Evolutionary conservation across 2,113 vertebrate species (phyloP).

Genomic region (Lepus timidus): DNA sequence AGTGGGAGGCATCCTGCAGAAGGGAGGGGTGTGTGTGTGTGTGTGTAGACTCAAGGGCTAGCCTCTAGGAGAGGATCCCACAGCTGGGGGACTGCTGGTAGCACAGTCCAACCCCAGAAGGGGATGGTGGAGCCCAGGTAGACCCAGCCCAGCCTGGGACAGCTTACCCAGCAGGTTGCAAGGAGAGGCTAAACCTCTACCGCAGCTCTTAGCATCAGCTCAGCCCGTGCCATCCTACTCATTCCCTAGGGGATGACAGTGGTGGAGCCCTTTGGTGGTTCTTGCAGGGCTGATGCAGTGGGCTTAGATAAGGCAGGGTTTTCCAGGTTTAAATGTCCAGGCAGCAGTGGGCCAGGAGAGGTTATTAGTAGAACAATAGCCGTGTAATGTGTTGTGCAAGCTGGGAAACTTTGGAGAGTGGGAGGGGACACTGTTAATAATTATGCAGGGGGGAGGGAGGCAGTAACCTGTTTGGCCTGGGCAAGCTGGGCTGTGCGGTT

Average conservation of each 20-base stretch:
- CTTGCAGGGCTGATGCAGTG: background rate
- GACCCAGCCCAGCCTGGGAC: background rate
- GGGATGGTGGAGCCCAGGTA: background rate
- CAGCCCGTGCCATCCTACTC: background rate
- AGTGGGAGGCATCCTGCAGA: background rate
- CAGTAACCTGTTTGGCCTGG: background rate
- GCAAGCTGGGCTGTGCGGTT: background rate
- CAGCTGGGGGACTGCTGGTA: background rate
- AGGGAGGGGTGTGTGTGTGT: background rate
- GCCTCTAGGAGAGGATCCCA: background rate
- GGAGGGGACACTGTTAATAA: background rate
- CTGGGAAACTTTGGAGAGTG: background rate
- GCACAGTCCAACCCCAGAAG: background rate
- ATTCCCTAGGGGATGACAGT: fast-evolving
- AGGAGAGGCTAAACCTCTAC: background rate
- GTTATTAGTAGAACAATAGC: background rate
- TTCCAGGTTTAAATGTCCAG: background rate
- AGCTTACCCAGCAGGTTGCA: background rate
- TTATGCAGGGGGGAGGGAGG: fast-evolving
- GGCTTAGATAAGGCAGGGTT: background rate
- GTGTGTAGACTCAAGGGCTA: background rate
- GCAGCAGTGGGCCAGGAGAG: background rate
- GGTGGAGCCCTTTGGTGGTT: background rate
- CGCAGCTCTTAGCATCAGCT: background rate
- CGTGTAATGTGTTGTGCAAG: background rate